Evolutionary conservation across 2,113 vertebrate genomes (phyloP).

Genomic region (Nothocercus nigrocapillus): DNA sequence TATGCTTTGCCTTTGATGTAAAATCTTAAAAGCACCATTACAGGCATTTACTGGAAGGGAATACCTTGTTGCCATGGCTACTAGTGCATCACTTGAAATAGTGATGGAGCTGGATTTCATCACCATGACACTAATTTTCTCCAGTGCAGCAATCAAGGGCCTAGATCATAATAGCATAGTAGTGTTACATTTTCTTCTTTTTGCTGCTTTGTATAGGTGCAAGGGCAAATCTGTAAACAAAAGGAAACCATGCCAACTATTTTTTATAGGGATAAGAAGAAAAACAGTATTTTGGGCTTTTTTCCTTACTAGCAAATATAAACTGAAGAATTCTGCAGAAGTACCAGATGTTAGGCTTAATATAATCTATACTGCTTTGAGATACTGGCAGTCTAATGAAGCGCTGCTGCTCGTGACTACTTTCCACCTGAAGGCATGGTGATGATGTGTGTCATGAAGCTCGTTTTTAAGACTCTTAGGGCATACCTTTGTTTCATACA

Average conservation of each 20-base stretch:
- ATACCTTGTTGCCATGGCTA: constrained; percentile 47
- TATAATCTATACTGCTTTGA: background rate
- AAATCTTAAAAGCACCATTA: constrained; percentile 53
- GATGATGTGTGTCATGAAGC: background rate
- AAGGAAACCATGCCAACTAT: background rate
- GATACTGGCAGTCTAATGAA: background rate
- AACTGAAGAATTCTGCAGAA: background rate
- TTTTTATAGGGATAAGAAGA: background rate
- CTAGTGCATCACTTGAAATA: constrained; percentile 40
- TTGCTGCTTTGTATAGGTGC: background rate
- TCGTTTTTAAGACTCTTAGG: background rate
- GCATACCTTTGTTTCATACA: background rate
- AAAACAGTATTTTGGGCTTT: background rate
- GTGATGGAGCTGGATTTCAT: constrained; percentile 41
- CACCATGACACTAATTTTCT: constrained; percentile 53
- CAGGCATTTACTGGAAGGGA: constrained; percentile 55
- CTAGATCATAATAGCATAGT: background rate
- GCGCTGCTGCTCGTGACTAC: background rate
- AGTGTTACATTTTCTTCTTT: background rate
- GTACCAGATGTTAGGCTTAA: background rate
- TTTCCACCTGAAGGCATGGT: background rate
- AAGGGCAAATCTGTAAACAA: background rate
- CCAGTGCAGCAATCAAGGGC: background rate
- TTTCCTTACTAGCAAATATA: background rate
- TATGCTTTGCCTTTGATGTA: constrained; percentile 56